Conservation (phyloP, 2,888 invertebrate species). For the Cataglyphis cursor region DNA sequence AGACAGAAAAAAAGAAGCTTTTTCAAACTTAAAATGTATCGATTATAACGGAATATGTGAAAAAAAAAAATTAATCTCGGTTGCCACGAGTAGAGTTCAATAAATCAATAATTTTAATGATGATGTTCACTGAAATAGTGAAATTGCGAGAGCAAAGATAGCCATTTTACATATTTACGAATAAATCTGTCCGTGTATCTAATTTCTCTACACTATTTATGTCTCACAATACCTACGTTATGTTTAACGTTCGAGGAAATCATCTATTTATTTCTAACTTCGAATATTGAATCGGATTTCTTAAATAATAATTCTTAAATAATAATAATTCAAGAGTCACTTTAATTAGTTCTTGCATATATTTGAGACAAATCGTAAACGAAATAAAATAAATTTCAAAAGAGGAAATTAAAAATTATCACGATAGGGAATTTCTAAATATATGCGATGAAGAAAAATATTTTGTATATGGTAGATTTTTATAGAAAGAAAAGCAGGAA, state of each 20-base stretch:
- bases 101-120: neutral
- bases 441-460: slow-evolving; percentile 10
- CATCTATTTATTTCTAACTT: neutral
- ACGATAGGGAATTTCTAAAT: neutral
- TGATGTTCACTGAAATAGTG: slow-evolving; percentile 58
- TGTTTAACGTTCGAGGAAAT: neutral
- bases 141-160: slow-evolving; percentile 50
- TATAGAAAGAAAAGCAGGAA: neutral
- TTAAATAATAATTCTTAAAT: slow-evolving; percentile 15
- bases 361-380: neutral
- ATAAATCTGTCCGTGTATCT: slow-evolving; percentile 54
- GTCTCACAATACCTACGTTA: neutral
- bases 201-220: neutral
- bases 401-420: neutral
- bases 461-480: neutral
- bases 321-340: neutral
- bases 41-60: neutral
- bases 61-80: neutral
- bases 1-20: neutral
- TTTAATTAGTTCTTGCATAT: neutral
- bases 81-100: neutral
- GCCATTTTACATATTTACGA: slow-evolving; percentile 68
- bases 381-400: neutral
- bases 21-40: neutral
- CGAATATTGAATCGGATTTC: neutral